Evolutionary conservation across 2,888 invertebrate genomes (phyloP).

Genomic region (Amblyjoppa proteus): DNA sequence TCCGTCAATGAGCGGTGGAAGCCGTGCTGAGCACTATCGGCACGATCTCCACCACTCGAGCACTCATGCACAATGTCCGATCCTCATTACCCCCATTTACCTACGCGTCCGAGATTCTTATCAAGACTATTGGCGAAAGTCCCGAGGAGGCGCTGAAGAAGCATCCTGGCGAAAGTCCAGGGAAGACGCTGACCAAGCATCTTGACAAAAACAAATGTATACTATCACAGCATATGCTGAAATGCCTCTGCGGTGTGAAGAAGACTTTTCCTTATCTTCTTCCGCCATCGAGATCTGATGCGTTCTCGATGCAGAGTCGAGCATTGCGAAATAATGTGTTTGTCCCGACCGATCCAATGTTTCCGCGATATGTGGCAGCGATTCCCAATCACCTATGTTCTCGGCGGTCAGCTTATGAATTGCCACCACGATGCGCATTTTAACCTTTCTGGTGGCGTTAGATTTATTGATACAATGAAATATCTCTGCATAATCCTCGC

Average conservation of each 20-base stretch:
- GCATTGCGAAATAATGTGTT: constrained; percentile 71
- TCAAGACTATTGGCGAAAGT: too few relatives aligned
- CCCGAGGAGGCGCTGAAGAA: too few relatives aligned
- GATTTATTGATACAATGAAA: constrained; percentile 79
- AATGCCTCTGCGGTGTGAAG: constrained; percentile 75
- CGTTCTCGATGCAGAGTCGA: constrained; percentile 76
- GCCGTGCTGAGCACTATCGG: too few relatives aligned
- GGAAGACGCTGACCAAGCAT: too few relatives aligned
- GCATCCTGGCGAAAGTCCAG: too few relatives aligned
- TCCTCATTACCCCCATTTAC: too few relatives aligned
- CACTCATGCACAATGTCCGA: too few relatives aligned
- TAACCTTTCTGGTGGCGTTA: constrained; percentile 60
- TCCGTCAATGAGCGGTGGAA: too few relatives aligned
- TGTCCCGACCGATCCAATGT: constrained; percentile 73
- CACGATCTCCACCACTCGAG: too few relatives aligned
- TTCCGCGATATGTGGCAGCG: constrained; percentile 77
- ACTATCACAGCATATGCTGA: constrained; percentile 11
- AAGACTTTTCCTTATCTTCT: constrained; percentile 76
- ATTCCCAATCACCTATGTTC: constrained; percentile 75
- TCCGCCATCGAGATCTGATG: constrained; percentile 77
- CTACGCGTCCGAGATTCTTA: too few relatives aligned
- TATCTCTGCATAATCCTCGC: constrained; percentile 36
- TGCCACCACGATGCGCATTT: constrained; percentile 74
- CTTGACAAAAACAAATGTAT: too few relatives aligned
- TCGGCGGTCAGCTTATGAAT: constrained; percentile 75